Evolutionary conservation across 1,140 invertebrate genomes (phyloP), one percentile per base, ranked within the genome.

Genomic region (Phenacoccus solenopsis): DNA sequence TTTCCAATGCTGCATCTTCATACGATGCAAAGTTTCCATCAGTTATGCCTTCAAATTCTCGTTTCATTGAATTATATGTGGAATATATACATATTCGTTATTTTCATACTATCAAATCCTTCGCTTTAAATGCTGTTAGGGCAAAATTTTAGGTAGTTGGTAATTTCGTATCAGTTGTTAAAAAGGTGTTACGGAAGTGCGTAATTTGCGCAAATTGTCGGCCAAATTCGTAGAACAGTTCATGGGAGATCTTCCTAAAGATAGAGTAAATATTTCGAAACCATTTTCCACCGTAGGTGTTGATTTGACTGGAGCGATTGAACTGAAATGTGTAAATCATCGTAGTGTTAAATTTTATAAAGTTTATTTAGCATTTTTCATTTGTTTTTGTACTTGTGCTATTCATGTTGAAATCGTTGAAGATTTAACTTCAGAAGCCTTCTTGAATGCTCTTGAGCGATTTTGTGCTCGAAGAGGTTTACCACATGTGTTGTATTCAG

Each of bases 11-110:
- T 4, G 64, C 24, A 67, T 27, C 21, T 24, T 68, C 72, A 24
- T 70, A 70, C 69, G 73, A 76, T 27, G 73, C 75, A 22, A 79
- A 78, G 71, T 78, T 81, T 74, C 80, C 79, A 0, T 77, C 80
- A 16, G 30, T 82, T 12, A 68, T 79, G 32, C 76, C 78, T 25
- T 30, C 72, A 10, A 75, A 74, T 24, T 72, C 78, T 73, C 72
- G 73, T 25, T 68, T 81, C 4, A 76, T 77, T 13, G 70, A 73
- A 10, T 59, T 79, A 49, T 72, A 81, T 3, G 75, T 81, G 10
- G 38, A 69, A 9, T 16, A 78, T 69, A 72, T 75, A 25, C 79
- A 81, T 71, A 0, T 59, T 2, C 68, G 70, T 24, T 64, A 74
- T 10, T 57, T 78, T 5, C 79, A 81, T 73, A 74, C 73, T 27